Base-by-base conservation (phyloP, 2,888 invertebrate species). In the Hydrotaea cyrtoneurina region DNA sequence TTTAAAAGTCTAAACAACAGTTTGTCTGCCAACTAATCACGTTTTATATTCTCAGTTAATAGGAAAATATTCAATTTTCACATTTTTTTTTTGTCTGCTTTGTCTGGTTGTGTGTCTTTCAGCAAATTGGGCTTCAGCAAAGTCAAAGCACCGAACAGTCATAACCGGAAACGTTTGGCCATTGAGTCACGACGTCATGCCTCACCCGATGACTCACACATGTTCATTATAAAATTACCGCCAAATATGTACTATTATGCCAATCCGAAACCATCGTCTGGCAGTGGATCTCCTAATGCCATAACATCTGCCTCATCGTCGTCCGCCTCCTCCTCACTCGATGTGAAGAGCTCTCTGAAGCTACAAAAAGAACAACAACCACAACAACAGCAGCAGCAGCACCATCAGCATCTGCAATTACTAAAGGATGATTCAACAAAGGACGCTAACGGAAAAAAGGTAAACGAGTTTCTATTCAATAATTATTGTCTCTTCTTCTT, bases 161-260 rank as follows among this genome's bases (percentile, higher is more conserved):
- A 96, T 90, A 96, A 96, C 90, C 93, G 96, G 88, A 97, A 97
- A 92, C 94, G 97, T 21, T 92, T 97, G 84, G 96, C 97, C 0
- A 96, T 95, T 77, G 95, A 96, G 92, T 95, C 96, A 85, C 93
- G 96, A 83, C 94, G 95, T 87, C 95, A 95, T 90, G 94, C 94
- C 80, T 91, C 94, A 86, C 94, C 95, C 0, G 95, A 95, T 87
- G 97, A 97, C 91, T 97, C 97, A 43, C 96, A 96, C 92, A 96
- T 97, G 95, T 97, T 95, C 93, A 95, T 97, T 90, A 96, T 97
- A 87, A 97, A 97, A 90, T 93, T 97, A 73, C 97, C 97, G 0
- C 96, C 97, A n/a, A 96, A 96, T 91, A 95, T 95, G 17, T 96
- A 95, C 88, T 97, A 96, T 91, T 97, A 97, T 93, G 94, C 94